Evolutionary conservation across 2,797 vertebrate species (phyloP).

Genomic region (Allobates femoralis): DNA sequence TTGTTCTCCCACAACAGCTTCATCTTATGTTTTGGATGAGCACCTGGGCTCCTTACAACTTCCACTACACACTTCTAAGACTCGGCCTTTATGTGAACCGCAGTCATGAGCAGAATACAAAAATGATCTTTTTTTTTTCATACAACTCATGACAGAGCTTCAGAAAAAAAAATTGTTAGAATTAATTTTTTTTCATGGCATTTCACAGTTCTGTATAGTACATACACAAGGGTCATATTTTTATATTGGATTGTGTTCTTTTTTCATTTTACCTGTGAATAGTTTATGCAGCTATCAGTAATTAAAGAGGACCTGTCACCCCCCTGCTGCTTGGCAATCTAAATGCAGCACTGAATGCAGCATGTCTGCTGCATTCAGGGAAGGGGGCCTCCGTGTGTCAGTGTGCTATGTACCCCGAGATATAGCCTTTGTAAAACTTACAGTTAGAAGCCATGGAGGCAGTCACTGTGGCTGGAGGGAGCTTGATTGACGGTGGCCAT

Average conservation of each 20-base stretch:
- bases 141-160: background rate
- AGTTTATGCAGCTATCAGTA: background rate
- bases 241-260: background rate
- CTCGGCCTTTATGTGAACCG: constrained; percentile 22
- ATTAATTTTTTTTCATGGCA: background rate
- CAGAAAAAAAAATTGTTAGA: background rate
- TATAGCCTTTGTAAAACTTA: no score
- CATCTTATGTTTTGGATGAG: constrained; percentile 14
- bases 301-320: background rate
- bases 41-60: background rate
- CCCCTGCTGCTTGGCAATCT: no score
- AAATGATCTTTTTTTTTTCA: constrained; percentile 4
- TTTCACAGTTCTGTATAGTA: background rate
- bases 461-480: no score
- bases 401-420: no score
- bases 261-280: background rate
- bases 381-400: no score
- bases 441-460: no score
- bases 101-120: background rate
- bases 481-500: no score
- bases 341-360: no score
- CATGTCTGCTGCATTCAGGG: no score
- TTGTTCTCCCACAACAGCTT: background rate
- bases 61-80: constrained; percentile 18
- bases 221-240: background rate